These are phyloP conservation scores for Drosophila mauritiana DNA, from an alignment of 1,140 invertebrate genomes.

Conservation along the genomic window DNA sequence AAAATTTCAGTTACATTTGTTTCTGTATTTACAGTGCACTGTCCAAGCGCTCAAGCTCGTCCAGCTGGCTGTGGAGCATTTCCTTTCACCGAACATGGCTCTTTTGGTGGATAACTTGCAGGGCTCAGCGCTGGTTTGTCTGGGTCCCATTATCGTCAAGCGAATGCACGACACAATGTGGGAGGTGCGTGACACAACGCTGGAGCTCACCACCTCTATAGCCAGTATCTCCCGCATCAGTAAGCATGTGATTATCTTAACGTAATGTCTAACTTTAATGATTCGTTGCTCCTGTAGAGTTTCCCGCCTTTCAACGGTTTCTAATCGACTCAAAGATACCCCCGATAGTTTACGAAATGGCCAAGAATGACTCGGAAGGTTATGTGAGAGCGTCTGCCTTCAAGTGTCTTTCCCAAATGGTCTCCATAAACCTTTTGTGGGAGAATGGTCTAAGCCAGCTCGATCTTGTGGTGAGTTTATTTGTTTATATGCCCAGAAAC, in stretches of 20 bases:
- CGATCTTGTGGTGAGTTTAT: conserved; percentile 87
- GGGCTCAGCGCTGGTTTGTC: conserved; percentile 87
- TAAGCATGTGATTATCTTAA: conserved; percentile 84
- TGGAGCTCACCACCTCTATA: conserved; percentile 89
- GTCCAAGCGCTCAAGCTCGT: conserved; percentile 89
- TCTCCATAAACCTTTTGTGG: conserved; percentile 88
- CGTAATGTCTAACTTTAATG: neutral
- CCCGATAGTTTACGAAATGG: conserved; percentile 87
- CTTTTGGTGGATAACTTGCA: conserved; percentile 88
- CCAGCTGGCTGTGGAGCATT: conserved; percentile 89
- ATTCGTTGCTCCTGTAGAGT: conserved; percentile 86
- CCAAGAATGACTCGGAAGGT: conserved; percentile 88
- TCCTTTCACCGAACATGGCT: conserved; percentile 90
- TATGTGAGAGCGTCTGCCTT: conserved; percentile 91
- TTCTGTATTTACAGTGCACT: conserved; percentile 86
- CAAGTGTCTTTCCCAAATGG: conserved; percentile 88
- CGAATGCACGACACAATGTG: conserved; percentile 89
- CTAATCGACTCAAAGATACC: conserved; percentile 88
- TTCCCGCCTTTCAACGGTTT: conserved; percentile 90
- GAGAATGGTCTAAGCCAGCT: conserved; percentile 86
- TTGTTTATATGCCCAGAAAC: neutral
- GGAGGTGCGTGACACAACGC: conserved; percentile 90
- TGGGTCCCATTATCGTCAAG: conserved; percentile 88
- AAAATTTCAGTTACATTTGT: too few species aligned
- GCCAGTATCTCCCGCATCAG: conserved; percentile 89